Base-by-base conservation (phyloP, 2,113 vertebrate genomes). In the Sakesphorus luctuosus region DNA sequence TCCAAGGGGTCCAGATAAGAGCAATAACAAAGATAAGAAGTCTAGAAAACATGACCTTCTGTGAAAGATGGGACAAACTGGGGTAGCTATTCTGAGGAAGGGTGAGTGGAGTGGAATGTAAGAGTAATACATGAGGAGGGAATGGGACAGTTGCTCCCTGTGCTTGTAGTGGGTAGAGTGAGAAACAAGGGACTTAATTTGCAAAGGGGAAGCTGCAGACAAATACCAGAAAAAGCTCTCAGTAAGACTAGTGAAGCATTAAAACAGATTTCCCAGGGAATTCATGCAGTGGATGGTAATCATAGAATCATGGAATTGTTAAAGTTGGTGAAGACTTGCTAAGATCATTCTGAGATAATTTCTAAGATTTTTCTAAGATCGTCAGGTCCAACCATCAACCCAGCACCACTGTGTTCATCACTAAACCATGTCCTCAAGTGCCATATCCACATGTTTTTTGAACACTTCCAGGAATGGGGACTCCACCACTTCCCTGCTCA, bases 391-490 rank as follows among this genome's bases (percentile, higher is more conserved):
- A 5, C 40, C 40, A 26, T 16, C 29, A 49, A 10, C 71, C 29
- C 63, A 23, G 47, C 63, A 43, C 11, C 49, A 26, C 33, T 23
- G 13, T 1, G 3, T 15, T 62, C 40, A 17, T 24, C 69, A 10
- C 3, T 16, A 10, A 40, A 6, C 55, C 8, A 1, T 53, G n/a
- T 62, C 63, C 63, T 73, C 55, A 55, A 0, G 63, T 55, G 47
- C 47, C 56, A 19, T 43, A 83, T 19, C 14, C 35, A 28, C 19
- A 1, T 0, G 0, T 9, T 26, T 35, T 31, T 5, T 35, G 21
- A 31, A 1, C 40, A 5, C 14, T 69, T 24, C 13, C 35, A 33
- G 71, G 20, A 8, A 2, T 9, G 55, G 20, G 1, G 4, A 19
- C 63, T 43, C 40, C 29, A 25, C 19, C 46, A 8, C 28, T 55